These are phyloP conservation scores for Zaprionus nigranus DNA, from an alignment of 1,140 invertebrate species.

Conservation along the genomic window DNA sequence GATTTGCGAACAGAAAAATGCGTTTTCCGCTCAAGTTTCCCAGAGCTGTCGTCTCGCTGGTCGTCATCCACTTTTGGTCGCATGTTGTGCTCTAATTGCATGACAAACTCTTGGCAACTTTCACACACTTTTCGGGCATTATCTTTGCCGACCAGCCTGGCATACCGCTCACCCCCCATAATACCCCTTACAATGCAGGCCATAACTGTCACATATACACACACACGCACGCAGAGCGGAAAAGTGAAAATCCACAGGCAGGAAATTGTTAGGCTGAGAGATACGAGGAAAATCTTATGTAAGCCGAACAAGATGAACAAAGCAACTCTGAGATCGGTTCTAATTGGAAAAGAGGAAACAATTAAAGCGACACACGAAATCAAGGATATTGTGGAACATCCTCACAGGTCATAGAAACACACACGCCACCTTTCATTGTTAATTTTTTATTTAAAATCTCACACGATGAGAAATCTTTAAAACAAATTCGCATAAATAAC, in stretches of 20 bases:
- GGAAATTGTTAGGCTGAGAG: constrained; percentile 30
- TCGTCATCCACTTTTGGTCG: constrained; percentile 48
- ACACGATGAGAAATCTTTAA: background rate
- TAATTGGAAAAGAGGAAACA: constrained; percentile 39
- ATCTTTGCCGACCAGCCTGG: constrained; percentile 21
- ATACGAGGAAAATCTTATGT: constrained; percentile 25
- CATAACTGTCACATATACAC: constrained; percentile 45
- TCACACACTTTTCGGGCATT: constrained; percentile 49
- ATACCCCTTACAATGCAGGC: background rate
- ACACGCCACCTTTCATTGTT: no score
- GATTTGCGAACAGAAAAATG: constrained; percentile 35
- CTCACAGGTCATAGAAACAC: no score
- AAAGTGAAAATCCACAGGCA: constrained; percentile 43
- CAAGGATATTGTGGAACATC: background rate
- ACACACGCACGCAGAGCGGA: background rate
- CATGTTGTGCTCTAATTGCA: constrained; percentile 57
- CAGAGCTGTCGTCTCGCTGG: constrained; percentile 32
- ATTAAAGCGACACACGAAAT: constrained; percentile 20
- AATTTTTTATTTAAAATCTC: no score
- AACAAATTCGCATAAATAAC: background rate
- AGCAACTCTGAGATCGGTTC: background rate
- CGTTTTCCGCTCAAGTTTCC: constrained; percentile 39
- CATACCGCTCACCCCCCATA: no score
- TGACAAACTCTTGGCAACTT: constrained; percentile 53
- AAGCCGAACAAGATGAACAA: constrained; percentile 4